phyloP scores from a whole-genome alignment of 2,113 vertebrate species.

The Heloderma charlesbogerti region DNA sequence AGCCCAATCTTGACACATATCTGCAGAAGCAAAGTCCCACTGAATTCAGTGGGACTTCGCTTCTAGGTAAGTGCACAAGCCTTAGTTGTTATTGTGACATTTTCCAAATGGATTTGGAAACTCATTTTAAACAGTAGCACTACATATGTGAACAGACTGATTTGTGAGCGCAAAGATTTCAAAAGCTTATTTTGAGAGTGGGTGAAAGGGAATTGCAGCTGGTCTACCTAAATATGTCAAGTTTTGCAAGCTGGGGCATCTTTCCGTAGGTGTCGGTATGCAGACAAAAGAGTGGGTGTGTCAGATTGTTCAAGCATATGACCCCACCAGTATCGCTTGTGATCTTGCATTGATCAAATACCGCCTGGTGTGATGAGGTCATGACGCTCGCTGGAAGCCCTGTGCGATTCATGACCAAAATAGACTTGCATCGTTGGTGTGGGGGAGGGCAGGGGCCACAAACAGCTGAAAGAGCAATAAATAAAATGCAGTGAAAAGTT shows the following conservation, averaged over 20 bases:
- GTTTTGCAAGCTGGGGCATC: neutral
- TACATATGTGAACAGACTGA: neutral
- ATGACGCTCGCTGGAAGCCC: neutral
- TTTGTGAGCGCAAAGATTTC: neutral
- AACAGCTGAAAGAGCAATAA: slow-evolving; percentile 39
- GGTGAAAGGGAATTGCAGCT: neutral
- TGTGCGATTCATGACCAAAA: slow-evolving; percentile 12
- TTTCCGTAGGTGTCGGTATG: neutral
- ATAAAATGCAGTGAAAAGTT: neutral
- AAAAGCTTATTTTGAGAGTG: neutral
- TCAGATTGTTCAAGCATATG: neutral
- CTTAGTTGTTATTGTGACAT: neutral
- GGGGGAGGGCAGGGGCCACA: neutral
- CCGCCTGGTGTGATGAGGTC: neutral
- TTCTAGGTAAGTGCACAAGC: neutral
- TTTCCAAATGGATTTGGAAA: neutral
- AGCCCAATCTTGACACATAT: no score
- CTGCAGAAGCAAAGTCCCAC: neutral
- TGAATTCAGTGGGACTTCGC: neutral
- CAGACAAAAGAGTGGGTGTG: neutral
- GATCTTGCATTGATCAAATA: slow-evolving; percentile 16
- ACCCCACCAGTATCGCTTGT: neutral
- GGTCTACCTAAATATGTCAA: neutral
- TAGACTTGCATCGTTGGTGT: neutral
- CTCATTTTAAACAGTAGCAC: no score